These are phyloP conservation scores for Bombus affinis DNA, from an alignment of 1,140 invertebrate genomes.

Conservation along the genomic window DNA sequence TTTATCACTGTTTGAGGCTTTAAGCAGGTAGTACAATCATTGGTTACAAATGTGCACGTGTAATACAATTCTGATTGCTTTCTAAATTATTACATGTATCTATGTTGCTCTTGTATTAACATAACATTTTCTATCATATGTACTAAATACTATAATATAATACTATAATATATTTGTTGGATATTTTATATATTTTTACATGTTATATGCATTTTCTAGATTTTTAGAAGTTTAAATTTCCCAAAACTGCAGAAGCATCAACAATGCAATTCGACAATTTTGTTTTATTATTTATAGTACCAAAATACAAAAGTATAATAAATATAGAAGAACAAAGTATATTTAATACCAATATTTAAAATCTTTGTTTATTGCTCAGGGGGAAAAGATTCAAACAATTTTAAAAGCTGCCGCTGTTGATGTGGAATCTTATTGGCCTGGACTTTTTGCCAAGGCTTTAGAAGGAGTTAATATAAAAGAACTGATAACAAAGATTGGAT, in stretches of 20 bases:
- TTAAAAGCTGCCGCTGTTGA: conserved; percentile 98
- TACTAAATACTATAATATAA: background rate
- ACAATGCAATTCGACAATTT: no score
- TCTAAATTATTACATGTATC: no score
- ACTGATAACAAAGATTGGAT: conserved; percentile 96
- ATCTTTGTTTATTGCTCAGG: conserved; percentile 84
- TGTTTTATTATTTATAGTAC: background rate
- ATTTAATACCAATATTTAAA: conserved; percentile 2
- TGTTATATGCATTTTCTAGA: no score
- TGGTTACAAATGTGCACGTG: no score
- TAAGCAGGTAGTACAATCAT: no score
- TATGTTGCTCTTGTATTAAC: no score
- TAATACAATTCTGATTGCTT: no score
- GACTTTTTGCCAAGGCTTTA: conserved; percentile 97
- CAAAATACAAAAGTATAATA: background rate
- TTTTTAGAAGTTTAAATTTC: no score
- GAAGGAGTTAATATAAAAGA: conserved; percentile 97
- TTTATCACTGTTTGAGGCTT: no score
- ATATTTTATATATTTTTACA: no score
- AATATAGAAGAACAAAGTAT: background rate
- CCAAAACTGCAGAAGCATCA: no score
- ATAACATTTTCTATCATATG: background rate
- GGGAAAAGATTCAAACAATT: conserved; percentile 98
- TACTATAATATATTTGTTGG: no score
- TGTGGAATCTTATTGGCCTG: conserved; percentile 99